Conservation (phyloP, 2,113 vertebrate species). For the Bostrychus sinensis region DNA sequence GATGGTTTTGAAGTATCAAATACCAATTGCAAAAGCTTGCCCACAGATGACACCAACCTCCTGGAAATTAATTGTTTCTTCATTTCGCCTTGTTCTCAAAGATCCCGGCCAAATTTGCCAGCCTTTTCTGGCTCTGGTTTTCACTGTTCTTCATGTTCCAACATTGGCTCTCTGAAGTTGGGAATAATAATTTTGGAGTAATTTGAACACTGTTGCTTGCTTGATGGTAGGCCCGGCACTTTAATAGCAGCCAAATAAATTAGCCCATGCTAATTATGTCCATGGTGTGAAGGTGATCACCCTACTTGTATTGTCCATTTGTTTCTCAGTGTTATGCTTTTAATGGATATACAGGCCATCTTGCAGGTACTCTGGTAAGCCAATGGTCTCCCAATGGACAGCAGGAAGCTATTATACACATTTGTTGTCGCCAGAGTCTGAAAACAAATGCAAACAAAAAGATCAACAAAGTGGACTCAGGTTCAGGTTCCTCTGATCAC, state of each 20-base stretch:
- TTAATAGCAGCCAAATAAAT: constrained; percentile 50
- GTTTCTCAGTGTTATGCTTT: constrained; percentile 29
- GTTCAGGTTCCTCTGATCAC: constrained; percentile 19
- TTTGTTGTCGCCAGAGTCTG: constrained; percentile 17
- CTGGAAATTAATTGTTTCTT: constrained; percentile 57
- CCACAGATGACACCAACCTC: constrained; percentile 12
- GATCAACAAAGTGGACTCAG: neutral
- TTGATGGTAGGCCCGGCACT: constrained; percentile 46
- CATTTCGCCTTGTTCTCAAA: constrained; percentile 34
- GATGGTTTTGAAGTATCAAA: neutral
- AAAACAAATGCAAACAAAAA: constrained; percentile 11
- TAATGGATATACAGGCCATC: constrained; percentile 8
- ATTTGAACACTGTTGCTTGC: constrained; percentile 36
- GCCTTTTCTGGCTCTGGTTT: constrained; percentile 42
- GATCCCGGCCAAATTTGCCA: constrained; percentile 45
- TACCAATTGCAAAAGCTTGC: constrained; percentile 15
- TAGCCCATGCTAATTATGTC: constrained; percentile 53
- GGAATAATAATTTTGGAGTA: constrained; percentile 34
- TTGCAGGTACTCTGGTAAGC: constrained; percentile 35
- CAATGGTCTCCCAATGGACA: constrained; percentile 35
- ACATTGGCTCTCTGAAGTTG: constrained; percentile 48
- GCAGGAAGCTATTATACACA: constrained; percentile 14
- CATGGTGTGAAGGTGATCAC: constrained; percentile 39
- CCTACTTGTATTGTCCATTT: constrained; percentile 21
- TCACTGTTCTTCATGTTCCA: constrained; percentile 48